phyloP scores from a whole-genome alignment of 1,140 invertebrate genomes.

The Zelostemma sp. region DNA sequence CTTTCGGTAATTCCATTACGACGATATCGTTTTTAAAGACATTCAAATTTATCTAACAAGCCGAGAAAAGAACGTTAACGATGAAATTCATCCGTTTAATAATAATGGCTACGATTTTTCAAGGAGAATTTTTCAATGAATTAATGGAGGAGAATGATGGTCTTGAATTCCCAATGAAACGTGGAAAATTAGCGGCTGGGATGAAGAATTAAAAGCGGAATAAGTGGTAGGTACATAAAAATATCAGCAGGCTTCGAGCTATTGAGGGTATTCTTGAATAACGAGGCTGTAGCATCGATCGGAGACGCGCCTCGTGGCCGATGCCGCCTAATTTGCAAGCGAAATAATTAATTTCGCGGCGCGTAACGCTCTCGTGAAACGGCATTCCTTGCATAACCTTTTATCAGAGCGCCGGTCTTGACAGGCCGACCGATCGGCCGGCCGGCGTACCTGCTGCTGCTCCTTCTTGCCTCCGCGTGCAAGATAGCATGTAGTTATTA shows the following conservation, averaged over 20 bases:
- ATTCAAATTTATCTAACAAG: too few species aligned
- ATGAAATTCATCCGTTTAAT: too few species aligned
- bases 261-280: constrained; percentile 20
- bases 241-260: constrained; percentile 17
- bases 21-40: too few species aligned
- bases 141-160: too few species aligned
- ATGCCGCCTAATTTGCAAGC: constrained; percentile 49
- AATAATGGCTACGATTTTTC: too few species aligned
- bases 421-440: constrained; percentile 37
- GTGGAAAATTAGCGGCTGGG: not conserved
- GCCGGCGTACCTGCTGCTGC: constrained; percentile 40
- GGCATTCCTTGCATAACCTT: constrained; percentile 57
- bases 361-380: constrained; percentile 53
- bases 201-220: not conserved
- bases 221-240: not conserved
- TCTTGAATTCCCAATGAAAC: too few species aligned
- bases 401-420: constrained; percentile 53
- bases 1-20: too few species aligned
- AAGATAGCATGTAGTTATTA: constrained; percentile 35
- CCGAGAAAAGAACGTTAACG: too few species aligned
- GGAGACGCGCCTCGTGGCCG: constrained; percentile 34
- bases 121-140: too few species aligned
- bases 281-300: constrained; percentile 35
- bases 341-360: constrained; percentile 53
- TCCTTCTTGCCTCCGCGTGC: constrained; percentile 34